Conservation (phyloP, 2,888 invertebrate species). For the Lordiphosa andalusiaca region DNA sequence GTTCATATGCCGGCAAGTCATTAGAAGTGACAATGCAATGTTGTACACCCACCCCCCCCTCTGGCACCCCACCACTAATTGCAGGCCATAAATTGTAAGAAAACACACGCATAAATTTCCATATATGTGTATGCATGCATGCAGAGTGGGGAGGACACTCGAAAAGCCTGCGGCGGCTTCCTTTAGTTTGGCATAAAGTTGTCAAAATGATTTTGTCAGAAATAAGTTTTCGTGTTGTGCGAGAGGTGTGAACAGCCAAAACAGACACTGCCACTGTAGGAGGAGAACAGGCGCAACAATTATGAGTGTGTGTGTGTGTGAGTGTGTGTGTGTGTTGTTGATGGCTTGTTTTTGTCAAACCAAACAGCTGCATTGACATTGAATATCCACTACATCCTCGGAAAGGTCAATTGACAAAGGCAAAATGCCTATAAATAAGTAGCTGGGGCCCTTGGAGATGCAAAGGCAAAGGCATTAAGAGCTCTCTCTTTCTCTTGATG, state of each 20-base stretch:
- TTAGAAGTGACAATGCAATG: conserved; percentile 71
- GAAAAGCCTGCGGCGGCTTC: conserved; percentile 9
- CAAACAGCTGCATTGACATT: conserved; percentile 71
- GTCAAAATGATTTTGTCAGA: conserved; percentile 50
- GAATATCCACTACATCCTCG: conserved; percentile 30
- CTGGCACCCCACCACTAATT: conserved; percentile 36
- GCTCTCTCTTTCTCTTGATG: no score
- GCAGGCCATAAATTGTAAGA: conserved; percentile 59
- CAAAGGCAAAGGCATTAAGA: no score
- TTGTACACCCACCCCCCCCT: conserved; percentile 7
- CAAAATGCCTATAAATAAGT: no score
- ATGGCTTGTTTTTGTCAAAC: conserved; percentile 45
- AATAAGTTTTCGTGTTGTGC: conserved; percentile 24
- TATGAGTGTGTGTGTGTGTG: conserved; percentile 33
- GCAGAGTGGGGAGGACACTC: neutral
- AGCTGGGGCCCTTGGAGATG: no score
- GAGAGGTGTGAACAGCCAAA: conserved; percentile 57
- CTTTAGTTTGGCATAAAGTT: conserved; percentile 45
- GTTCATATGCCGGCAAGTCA: conserved; percentile 59
- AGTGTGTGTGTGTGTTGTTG: conserved; percentile 34
- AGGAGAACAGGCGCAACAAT: conserved; percentile 33
- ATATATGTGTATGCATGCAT: conserved; percentile 34
- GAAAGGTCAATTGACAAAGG: conserved; percentile 23
- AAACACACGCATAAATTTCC: conserved; percentile 50
- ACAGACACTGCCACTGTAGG: conserved; percentile 3